These are phyloP conservation scores for Caenorhabditis sulstoni DNA, from an alignment of 2,888 invertebrate genomes.

Conservation along the genomic window DNA sequence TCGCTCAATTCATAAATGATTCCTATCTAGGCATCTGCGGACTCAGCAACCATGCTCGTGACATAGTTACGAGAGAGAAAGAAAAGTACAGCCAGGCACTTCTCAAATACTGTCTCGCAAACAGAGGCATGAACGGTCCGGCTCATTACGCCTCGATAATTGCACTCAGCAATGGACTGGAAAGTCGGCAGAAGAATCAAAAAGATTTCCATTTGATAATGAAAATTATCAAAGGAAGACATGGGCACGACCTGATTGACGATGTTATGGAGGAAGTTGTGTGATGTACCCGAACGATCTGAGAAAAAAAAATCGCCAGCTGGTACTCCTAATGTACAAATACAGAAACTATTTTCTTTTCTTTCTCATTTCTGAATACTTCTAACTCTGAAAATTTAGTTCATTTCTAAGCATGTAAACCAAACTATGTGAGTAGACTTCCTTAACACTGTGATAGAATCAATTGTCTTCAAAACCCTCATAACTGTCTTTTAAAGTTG, in stretches of 20 bases:
- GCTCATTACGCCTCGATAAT: constrained; percentile 59
- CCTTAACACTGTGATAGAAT: constrained; percentile 6
- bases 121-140: constrained; percentile 56
- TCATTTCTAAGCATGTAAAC: no score
- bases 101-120: constrained; percentile 60
- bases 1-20: not conserved
- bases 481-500: constrained; percentile 7
- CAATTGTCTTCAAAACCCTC: not conserved
- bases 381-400: no score
- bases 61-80: constrained; percentile 51
- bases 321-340: no score
- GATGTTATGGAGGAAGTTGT: constrained; percentile 53
- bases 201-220: constrained; percentile 61
- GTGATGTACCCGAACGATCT: no score
- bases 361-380: no score
- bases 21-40: constrained; percentile 54
- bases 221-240: constrained; percentile 23
- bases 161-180: constrained; percentile 56
- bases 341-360: no score
- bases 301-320: no score
- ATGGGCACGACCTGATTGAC: constrained; percentile 28
- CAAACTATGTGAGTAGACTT: no score
- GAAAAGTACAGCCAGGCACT: constrained; percentile 59
- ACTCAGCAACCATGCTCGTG: constrained; percentile 48
- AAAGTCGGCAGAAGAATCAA: constrained; percentile 47